Evolutionary conservation across 2,888 invertebrate species (phyloP).

Genomic region (Anoplius nigerrimus): DNA sequence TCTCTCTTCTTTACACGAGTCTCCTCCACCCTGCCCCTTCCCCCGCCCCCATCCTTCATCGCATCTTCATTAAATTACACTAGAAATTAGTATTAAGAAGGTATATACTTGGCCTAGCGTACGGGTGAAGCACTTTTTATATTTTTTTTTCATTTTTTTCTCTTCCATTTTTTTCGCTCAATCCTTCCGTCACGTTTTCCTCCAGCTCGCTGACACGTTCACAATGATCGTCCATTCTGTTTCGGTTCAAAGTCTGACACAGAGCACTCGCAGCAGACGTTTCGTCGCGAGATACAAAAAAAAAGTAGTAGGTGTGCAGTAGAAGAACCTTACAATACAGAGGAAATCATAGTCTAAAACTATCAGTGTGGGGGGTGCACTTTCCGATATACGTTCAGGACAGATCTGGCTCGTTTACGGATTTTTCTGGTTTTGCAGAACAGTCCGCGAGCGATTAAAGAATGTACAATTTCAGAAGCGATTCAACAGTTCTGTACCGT

Average conservation of each 20-base stretch:
- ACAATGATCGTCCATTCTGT: neutral
- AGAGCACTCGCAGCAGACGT: slow-evolving; percentile 33
- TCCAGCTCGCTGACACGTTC: neutral
- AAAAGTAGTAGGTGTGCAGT: no score
- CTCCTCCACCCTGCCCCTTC: slow-evolving; percentile 34
- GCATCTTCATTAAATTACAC: slow-evolving; percentile 38
- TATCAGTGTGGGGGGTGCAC: no score
- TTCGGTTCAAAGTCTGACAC: slow-evolving; percentile 32
- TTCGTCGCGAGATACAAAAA: slow-evolving; percentile 21
- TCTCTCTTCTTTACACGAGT: slow-evolving; percentile 55
- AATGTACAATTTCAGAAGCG: no score
- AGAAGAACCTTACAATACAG: slow-evolving; percentile 44
- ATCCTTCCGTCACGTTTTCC: no score
- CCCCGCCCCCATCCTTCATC: no score
- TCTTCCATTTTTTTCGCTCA: slow-evolving; percentile 5
- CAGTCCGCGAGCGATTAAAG: no score
- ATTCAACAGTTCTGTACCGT: neutral
- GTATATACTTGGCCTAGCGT: slow-evolving; percentile 20
- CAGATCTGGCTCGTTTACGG: no score
- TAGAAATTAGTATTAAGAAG: slow-evolving; percentile 35
- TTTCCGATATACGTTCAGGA: no score
- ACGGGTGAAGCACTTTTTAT: slow-evolving; percentile 25
- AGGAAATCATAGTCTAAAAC: slow-evolving; percentile 16
- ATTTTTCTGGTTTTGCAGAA: no score
- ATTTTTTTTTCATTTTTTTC: slow-evolving; percentile 26